Percentiles rank a stretch among this genome's conserved stretches.
Conservation (phyloP, 37 sponge, comb jelly and placozoan genomes). For the Mnemiopsis leidyi region DNA sequence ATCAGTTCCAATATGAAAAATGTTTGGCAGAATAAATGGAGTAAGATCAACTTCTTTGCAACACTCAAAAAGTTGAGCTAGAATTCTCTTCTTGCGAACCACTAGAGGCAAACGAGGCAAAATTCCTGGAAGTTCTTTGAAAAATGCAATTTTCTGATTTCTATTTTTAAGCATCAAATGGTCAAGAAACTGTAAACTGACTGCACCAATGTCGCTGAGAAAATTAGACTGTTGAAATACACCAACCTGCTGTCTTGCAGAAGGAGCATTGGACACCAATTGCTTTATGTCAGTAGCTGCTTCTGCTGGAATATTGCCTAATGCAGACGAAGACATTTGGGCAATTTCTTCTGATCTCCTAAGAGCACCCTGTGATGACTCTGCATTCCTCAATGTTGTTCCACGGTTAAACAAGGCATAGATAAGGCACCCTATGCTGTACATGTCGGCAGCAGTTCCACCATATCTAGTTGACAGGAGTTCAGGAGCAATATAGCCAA, state of each 20-base stretch:
- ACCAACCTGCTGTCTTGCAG: neutral
- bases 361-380: neutral
- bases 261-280: neutral
- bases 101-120: neutral
- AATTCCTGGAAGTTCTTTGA: constrained; percentile 42
- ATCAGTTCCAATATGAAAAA: constrained; percentile 39
- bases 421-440: constrained; percentile 54
- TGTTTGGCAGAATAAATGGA: constrained; percentile 57
- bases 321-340: neutral
- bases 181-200: constrained; percentile 39
- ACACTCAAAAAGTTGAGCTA: constrained; percentile 16
- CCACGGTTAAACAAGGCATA: constrained; percentile 41
- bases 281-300: neutral
- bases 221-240: neutral
- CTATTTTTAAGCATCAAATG: constrained; percentile 38
- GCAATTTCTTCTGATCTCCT: neutral
- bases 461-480: constrained; percentile 5
- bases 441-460: constrained; percentile 47
- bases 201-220: constrained; percentile 50
- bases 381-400: neutral
- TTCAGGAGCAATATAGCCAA: constrained; percentile 32
- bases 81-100: constrained; percentile 6
- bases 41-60: constrained; percentile 52
- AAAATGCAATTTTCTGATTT: constrained; percentile 18
- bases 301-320: neutral